A percentile compares a stretch with the other conserved stretches of the same genome.
Evolutionary conservation across 1,140 invertebrate genomes (phyloP).

Genomic region (Macrobrachium nipponense): DNA sequence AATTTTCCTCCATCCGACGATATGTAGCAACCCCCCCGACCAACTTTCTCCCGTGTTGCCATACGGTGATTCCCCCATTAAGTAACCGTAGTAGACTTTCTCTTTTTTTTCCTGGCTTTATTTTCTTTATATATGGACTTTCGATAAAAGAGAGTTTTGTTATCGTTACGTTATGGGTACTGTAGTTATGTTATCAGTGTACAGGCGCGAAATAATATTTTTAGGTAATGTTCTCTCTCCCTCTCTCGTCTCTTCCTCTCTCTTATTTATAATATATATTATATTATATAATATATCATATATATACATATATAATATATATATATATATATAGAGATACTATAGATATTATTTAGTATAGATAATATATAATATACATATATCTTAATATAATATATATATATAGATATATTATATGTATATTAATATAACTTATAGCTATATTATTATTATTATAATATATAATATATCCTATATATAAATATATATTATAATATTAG

Average conservation of each 20-base stretch:
- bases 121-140: neutral
- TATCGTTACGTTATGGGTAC: neutral
- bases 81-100: neutral
- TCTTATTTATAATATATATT: constrained; percentile 1
- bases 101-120: neutral
- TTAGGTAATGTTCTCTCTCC: too few relatives aligned
- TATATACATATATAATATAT: neutral
- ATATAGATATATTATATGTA: neutral
- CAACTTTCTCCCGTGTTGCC: neutral
- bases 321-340: neutral
- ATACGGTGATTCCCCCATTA: neutral
- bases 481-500: too few relatives aligned
- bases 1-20: neutral
- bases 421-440: too few relatives aligned
- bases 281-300: neutral
- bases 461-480: too few relatives aligned
- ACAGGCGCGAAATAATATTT: too few relatives aligned
- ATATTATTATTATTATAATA: too few relatives aligned
- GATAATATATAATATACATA: neutral
- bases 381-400: neutral
- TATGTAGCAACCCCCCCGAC: neutral
- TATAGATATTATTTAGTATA: neutral
- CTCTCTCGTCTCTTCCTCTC: neutral
- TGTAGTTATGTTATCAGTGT: too few relatives aligned
- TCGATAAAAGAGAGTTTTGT: neutral